Evolutionary conservation across 2,797 vertebrate genomes (phyloP).

Genomic region (Okamejei kenojei): DNA sequence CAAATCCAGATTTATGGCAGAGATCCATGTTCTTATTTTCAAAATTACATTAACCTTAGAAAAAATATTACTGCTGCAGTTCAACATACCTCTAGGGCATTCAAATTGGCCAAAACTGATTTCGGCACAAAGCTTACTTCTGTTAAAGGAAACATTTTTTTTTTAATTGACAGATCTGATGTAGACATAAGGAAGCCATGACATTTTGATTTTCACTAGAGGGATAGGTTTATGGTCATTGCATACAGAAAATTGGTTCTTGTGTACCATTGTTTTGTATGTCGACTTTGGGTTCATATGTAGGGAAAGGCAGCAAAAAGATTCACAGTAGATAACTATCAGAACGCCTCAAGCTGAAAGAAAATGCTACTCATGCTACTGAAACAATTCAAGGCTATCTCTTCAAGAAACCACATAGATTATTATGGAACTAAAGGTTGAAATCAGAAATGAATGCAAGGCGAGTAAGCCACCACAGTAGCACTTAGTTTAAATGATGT

Average conservation of each 20-base stretch:
- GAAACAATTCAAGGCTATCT: background rate
- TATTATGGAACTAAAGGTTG: background rate
- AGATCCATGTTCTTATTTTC: constrained; percentile 16
- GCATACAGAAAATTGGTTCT: background rate
- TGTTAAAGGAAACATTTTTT: background rate
- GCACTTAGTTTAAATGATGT: background rate
- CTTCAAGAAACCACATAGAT: background rate
- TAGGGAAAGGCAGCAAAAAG: background rate
- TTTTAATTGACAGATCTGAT: constrained; percentile 19
- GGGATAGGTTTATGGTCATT: background rate
- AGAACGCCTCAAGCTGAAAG: background rate
- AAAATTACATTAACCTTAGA: constrained; percentile 33
- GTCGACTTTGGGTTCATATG: background rate
- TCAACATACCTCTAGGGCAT: constrained; percentile 19
- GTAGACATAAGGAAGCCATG: constrained; percentile 24
- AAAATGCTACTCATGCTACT: background rate
- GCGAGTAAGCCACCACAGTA: background rate
- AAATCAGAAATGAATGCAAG: background rate
- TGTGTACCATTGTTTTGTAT: background rate
- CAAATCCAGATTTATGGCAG: constrained; percentile 32
- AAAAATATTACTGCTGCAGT: constrained; percentile 18
- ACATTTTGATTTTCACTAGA: constrained; percentile 18
- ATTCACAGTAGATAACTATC: background rate
- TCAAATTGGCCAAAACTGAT: constrained; percentile 28
- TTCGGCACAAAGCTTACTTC: constrained; percentile 30